Base-by-base conservation (phyloP, 2,888 invertebrate genomes). In the Villa cingulata region DNA sequence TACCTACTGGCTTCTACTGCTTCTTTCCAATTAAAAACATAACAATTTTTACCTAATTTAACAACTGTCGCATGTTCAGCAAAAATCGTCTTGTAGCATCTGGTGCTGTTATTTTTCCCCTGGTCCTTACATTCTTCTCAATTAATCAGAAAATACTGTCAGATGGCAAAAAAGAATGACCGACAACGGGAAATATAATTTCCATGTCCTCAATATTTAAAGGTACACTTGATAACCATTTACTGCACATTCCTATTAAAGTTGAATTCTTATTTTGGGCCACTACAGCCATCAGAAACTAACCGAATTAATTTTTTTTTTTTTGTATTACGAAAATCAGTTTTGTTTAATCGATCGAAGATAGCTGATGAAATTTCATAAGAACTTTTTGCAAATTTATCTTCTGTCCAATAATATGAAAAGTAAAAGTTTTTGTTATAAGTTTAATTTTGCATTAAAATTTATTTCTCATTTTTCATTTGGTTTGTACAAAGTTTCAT, bases 361-460 rank as follows among this genome's bases (percentile, higher is more conserved):
- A 63, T 51, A 19, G 58, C 56, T 10, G 60, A 59, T 9, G 58
- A 51, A 41, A 64, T 61, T 54, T 60, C 54, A 50, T 59, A 59
- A 9, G 61, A 56, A 15, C 58, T 57, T 56, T 63, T 62, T 18
- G 42, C 36, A 48, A 43, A 52, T 45, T 56, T 46, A 49, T 58
- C 51, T 57, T 63, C 62, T 17, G 55, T 57, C 59, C 64, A 62
- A 40, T 38, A 34, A 48, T 59, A 63, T 16, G 52, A 44, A 45
- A 50, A 57, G 10, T n/a, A n/a, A n/a, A n/a, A n/a, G n/a, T n/a
- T n/a, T n/a, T n/a, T n/a, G n/a, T n/a, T n/a, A n/a, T n/a, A n/a
- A n/a, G n/a, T n/a, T n/a, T n/a, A n/a, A n/a, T n/a, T n/a, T n/a
- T n/a, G n/a, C n/a, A n/a, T n/a, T n/a, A n/a, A n/a, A n/a, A n/a